A percentile compares a stretch with the other conserved stretches of the same genome.
Evolutionary conservation across 2,113 vertebrate genomes (phyloP).

Genomic region (Marmota flaviventris): DNA sequence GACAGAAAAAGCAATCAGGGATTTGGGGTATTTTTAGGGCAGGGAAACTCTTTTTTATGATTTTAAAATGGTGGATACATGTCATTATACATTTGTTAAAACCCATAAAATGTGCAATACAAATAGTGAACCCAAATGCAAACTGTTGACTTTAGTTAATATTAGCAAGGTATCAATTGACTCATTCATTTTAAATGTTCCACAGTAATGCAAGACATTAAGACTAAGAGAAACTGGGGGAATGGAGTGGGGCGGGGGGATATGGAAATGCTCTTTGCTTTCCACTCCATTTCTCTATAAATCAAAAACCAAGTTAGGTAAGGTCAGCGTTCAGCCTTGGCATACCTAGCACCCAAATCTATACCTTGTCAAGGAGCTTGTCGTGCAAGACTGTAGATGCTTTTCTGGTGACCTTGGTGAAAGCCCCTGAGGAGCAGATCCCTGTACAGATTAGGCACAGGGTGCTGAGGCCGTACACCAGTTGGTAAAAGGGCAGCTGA

Average conservation of each 20-base stretch:
- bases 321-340: neutral
- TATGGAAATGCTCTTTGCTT: neutral
- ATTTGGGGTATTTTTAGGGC: neutral
- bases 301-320: neutral
- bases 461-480: slow-evolving; percentile 82
- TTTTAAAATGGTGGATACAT: neutral
- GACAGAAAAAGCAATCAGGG: neutral
- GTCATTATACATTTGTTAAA: neutral
- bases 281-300: neutral
- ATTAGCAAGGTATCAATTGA: neutral
- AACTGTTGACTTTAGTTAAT: neutral
- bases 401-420: slow-evolving; percentile 83
- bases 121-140: neutral
- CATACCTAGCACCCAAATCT: neutral
- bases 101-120: neutral
- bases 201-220: neutral
- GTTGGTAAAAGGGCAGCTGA: slow-evolving; percentile 85
- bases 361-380: slow-evolving; percentile 88
- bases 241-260: too few relatives aligned
- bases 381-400: slow-evolving; percentile 86
- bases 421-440: slow-evolving; percentile 79
- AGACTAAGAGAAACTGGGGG: neutral
- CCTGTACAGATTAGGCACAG: slow-evolving; percentile 68
- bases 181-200: neutral
- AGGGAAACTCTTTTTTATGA: too few relatives aligned